These are phyloP conservation scores for Agelastica alni DNA, from an alignment of 2,888 invertebrate species.

Conservation along the genomic window DNA sequence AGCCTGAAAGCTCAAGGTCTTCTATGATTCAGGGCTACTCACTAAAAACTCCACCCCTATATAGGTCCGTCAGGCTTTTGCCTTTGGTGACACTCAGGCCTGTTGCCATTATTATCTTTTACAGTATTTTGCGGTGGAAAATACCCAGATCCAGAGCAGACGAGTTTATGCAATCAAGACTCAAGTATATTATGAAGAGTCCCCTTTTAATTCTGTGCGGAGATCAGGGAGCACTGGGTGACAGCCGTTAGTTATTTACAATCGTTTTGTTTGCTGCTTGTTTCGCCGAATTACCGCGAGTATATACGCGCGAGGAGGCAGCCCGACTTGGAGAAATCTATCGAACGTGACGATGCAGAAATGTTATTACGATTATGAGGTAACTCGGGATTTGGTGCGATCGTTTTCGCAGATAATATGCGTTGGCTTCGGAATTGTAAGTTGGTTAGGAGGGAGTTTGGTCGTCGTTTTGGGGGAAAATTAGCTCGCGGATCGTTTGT, in stretches of 20 bases:
- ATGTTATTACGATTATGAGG: conserved; percentile 43
- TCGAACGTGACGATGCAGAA: conserved; percentile 51
- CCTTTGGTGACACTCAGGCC: no score
- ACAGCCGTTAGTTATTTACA: conserved; percentile 42
- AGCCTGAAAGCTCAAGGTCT: no score
- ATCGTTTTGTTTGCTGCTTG: conserved; percentile 53
- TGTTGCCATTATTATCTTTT: no score
- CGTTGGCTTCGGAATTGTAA: conserved; percentile 10
- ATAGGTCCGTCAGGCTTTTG: no score
- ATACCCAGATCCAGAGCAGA: no score
- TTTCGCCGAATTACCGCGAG: conserved; percentile 54
- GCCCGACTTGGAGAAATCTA: conserved; percentile 34
- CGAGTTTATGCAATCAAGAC: no score
- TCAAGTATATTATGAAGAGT: no score
- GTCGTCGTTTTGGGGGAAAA: conserved; percentile 3
- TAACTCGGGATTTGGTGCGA: conserved; percentile 27
- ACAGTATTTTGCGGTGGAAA: no score
- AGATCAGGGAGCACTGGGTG: conserved; percentile 15
- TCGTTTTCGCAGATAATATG: conserved; percentile 17
- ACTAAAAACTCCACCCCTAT: no score
- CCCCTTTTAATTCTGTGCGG: no score
- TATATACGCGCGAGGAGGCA: conserved; percentile 23
- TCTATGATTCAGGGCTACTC: no score
- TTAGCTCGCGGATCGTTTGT: conserved; percentile 11
- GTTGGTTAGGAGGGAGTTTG: not conserved